These are phyloP conservation scores for Chloroceryle aenea DNA, from an alignment of 2,113 vertebrate species.

Conservation along the genomic window DNA sequence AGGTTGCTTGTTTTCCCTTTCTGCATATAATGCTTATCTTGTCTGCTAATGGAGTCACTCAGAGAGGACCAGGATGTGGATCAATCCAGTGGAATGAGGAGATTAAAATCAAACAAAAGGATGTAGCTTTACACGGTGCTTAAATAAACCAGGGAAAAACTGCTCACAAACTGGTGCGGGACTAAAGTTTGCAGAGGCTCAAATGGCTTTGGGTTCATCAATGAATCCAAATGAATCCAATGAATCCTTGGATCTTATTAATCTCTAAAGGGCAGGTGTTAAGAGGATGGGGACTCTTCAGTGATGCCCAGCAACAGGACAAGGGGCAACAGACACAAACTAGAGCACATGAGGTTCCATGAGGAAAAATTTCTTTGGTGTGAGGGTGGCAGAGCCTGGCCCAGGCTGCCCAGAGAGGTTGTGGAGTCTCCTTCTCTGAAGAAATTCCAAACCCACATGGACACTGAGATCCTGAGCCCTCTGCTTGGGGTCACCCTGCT, in stretches of 20 bases:
- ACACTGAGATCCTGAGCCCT: too few relatives aligned
- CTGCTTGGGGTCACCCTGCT: too few relatives aligned
- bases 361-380: neutral
- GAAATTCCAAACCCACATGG: too few relatives aligned
- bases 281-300: neutral
- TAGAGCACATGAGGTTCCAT: neutral
- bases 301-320: neutral
- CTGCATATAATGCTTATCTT: neutral
- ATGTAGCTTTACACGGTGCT: fast-evolving
- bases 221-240: neutral
- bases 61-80: neutral
- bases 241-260: neutral
- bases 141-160: neutral
- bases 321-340: neutral
- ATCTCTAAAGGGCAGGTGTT: neutral
- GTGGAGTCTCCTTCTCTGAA: too few relatives aligned
- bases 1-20: neutral
- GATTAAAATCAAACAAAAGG: neutral
- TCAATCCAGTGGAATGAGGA: neutral
- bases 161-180: neutral
- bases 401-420: too few relatives aligned
- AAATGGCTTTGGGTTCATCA: neutral
- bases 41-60: neutral
- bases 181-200: neutral
- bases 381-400: too few relatives aligned